A percentile compares a stretch with the other conserved stretches of the same genome.
Evolutionary conservation across 2,888 invertebrate species (phyloP).

Genomic region (Tridacna crocea): DNA sequence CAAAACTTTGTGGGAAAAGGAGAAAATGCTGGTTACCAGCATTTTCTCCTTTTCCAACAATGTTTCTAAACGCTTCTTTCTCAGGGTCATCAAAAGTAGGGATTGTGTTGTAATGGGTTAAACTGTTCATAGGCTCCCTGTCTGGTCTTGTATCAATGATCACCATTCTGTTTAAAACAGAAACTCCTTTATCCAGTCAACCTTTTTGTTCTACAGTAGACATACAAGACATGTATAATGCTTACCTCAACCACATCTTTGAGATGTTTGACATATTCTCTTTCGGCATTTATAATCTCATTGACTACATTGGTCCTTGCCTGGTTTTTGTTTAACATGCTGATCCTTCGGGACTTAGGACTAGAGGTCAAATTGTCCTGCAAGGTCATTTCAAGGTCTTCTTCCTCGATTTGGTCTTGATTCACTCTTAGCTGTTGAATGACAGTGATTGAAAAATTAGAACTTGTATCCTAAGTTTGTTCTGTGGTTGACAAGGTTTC

Average conservation of each 20-base stretch:
- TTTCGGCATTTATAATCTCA: slow-evolving; percentile 92
- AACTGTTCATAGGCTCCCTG: too few relatives aligned
- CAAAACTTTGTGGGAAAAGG: neutral
- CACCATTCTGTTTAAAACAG: too few relatives aligned
- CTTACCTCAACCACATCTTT: slow-evolving; percentile 86
- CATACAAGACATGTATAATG: too few relatives aligned
- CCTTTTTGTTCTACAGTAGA: too few relatives aligned
- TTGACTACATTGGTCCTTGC: slow-evolving; percentile 89
- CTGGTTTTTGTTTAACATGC: slow-evolving; percentile 87
- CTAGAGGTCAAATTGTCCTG: slow-evolving; percentile 81
- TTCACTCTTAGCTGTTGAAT: slow-evolving; percentile 87
- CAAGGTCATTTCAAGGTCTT: slow-evolving; percentile 85
- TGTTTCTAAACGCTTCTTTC: too few relatives aligned
- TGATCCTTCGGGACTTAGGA: slow-evolving; percentile 85
- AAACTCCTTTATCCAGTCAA: too few relatives aligned
- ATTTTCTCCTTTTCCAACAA: neutral
- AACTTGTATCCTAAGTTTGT: neutral
- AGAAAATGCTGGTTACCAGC: neutral
- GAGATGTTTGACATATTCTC: slow-evolving; percentile 93
- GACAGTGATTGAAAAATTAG: neutral
- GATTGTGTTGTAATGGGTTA: too few relatives aligned
- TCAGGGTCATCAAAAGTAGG: too few relatives aligned
- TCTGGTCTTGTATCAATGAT: too few relatives aligned
- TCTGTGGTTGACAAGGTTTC: neutral
- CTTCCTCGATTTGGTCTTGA: slow-evolving; percentile 85